Percentiles rank a stretch among this genome's conserved stretches.
phyloP scores from a whole-genome alignment of 2,888 invertebrate genomes.

The Aphodius granarius region DNA sequence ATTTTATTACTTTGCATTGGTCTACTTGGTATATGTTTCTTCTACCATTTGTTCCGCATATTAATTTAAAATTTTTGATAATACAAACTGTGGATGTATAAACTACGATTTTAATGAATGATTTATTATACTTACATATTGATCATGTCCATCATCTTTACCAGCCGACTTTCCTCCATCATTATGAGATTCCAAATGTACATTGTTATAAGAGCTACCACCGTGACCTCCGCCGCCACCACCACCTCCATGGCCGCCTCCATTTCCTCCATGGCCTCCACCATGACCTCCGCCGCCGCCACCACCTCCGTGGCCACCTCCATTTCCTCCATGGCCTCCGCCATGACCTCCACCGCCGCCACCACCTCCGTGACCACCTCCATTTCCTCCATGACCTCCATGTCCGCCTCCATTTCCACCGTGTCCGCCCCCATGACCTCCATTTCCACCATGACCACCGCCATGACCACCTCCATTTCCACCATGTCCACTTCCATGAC shows the following conservation, averaged over 20 bases:
- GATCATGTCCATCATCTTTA: slow-evolving; percentile 19
- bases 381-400: neutral
- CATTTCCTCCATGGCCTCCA: neutral
- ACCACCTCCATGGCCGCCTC: neutral
- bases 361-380: neutral
- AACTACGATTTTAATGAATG: too few species aligned
- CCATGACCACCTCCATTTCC: neutral
- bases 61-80: too few species aligned
- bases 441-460: neutral
- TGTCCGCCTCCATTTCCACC: slow-evolving; percentile 5
- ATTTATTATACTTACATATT: slow-evolving; percentile 21
- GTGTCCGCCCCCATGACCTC: neutral
- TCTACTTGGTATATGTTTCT: too few species aligned
- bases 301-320: neutral
- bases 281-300: slow-evolving; percentile 2
- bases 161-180: slow-evolving; percentile 9
- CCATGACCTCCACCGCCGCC: slow-evolving; percentile 4
- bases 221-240: neutral
- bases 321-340: neutral
- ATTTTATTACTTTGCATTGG: too few species aligned
- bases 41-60: too few species aligned
- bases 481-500: neutral
- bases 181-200: slow-evolving; percentile 16
- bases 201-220: slow-evolving; percentile 15
- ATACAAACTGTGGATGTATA: too few species aligned